A percentile compares a stretch with the other conserved stretches of the same genome.
These are phyloP conservation scores for Adelges cooleyi DNA, from an alignment of 1,140 invertebrate genomes.

Conservation along the genomic window DNA sequence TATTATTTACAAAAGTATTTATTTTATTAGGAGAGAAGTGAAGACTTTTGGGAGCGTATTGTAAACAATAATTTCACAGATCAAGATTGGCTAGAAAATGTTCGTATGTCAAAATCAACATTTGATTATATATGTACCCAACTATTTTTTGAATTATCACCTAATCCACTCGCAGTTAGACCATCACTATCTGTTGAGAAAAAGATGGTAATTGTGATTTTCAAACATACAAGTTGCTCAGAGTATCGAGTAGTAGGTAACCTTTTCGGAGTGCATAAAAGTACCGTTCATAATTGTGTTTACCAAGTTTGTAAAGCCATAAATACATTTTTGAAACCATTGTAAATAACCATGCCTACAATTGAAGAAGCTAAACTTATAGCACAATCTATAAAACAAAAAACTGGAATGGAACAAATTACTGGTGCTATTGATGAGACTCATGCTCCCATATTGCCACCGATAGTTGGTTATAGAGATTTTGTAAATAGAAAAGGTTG, in stretches of 20 bases:
- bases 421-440: constrained; percentile 4
- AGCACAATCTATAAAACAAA: not conserved
- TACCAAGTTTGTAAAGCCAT: constrained; percentile 9
- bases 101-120: not conserved
- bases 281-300: not conserved
- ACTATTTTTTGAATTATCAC: not conserved
- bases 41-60: not conserved
- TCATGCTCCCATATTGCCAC: not conserved
- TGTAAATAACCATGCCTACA: not conserved
- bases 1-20: no score
- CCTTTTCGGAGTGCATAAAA: not conserved
- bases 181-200: not conserved
- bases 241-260: not conserved
- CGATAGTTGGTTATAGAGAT: constrained; percentile 7
- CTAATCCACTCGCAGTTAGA: not conserved
- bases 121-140: not conserved
- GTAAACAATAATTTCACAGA: not conserved
- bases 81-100: not conserved
- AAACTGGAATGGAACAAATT: constrained; percentile 2
- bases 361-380: not conserved
- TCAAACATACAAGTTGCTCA: not conserved
- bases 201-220: not conserved
- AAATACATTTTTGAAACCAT: not conserved
- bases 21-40: not conserved
- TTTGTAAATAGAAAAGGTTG: constrained; percentile 6